Conservation (phyloP, 2,888 invertebrate species). For the Leptopilina syphax region DNA sequence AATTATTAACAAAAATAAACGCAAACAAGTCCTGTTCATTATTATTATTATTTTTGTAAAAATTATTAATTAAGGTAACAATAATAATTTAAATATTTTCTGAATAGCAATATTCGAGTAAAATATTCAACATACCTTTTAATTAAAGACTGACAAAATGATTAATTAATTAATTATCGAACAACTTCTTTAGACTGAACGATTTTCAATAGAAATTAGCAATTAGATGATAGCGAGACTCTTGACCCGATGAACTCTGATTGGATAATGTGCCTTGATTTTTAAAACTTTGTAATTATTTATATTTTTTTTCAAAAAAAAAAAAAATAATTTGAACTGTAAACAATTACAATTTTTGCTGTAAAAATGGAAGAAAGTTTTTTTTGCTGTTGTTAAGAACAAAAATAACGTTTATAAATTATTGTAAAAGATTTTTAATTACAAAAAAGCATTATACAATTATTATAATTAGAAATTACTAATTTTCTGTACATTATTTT, state of each 20-base stretch:
- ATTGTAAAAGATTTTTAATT: neutral
- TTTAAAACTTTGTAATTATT: neutral
- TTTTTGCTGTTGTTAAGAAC: too few species aligned
- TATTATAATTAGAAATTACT: neutral
- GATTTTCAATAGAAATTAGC: neutral
- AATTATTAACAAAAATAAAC: too few species aligned
- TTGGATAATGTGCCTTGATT: neutral
- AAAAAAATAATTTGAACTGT: too few species aligned
- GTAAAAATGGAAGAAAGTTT: too few species aligned
- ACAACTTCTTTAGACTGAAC: neutral
- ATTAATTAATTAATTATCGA: neutral
- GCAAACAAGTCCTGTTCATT: too few species aligned
- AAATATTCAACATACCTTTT: neutral
- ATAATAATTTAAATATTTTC: neutral
- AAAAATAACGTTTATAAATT: too few species aligned
- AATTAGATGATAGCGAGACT: neutral
- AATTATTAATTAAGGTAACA: neutral
- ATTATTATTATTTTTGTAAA: neutral
- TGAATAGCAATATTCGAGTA: neutral
- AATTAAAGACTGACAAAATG: neutral
- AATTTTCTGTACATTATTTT: neutral
- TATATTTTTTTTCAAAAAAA: too few species aligned
- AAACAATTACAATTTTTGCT: too few species aligned
- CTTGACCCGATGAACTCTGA: conserved; percentile 3
- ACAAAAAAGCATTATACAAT: neutral